phyloP scores from a whole-genome alignment of 2,888 invertebrate genomes.

The Helleia helle region DNA sequence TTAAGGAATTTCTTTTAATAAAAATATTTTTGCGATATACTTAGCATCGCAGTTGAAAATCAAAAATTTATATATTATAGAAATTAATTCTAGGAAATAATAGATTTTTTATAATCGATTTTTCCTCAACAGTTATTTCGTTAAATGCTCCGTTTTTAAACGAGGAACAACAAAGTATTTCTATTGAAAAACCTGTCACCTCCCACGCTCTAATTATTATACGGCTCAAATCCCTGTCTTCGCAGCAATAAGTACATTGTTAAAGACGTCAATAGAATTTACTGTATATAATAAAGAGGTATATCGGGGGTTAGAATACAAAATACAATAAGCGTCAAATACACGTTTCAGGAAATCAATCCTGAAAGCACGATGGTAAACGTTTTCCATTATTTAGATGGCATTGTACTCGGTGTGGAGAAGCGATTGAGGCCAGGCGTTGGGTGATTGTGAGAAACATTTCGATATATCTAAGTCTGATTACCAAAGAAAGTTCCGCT shows the following conservation, averaged over 20 bases:
- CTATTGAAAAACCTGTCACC: conserved; percentile 5
- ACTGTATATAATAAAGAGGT: conserved; percentile 20
- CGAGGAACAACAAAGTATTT: not conserved
- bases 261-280: conserved; percentile 15
- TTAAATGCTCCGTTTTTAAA: too few relatives aligned
- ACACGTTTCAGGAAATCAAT: conserved; percentile 56
- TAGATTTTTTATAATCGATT: too few relatives aligned
- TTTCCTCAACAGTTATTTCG: too few relatives aligned
- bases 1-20: too few relatives aligned
- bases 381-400: conserved; percentile 58
- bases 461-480: conserved; percentile 42
- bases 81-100: too few relatives aligned
- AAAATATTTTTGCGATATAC: too few relatives aligned
- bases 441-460: conserved; percentile 47
- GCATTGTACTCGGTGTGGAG: conserved; percentile 23
- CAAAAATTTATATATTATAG: too few relatives aligned
- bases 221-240: not conserved
- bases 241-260: not conserved
- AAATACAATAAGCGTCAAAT: conserved; percentile 48
- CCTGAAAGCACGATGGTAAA: conserved; percentile 46
- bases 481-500: conserved; percentile 31
- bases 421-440: conserved; percentile 19
- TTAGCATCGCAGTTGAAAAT: too few relatives aligned
- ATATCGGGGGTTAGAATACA: conserved; percentile 35
- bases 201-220: conserved; percentile 4